Evolutionary conservation across 2,113 vertebrate genomes (phyloP).

Genomic region (Ptilorrhoa leucosticta): DNA sequence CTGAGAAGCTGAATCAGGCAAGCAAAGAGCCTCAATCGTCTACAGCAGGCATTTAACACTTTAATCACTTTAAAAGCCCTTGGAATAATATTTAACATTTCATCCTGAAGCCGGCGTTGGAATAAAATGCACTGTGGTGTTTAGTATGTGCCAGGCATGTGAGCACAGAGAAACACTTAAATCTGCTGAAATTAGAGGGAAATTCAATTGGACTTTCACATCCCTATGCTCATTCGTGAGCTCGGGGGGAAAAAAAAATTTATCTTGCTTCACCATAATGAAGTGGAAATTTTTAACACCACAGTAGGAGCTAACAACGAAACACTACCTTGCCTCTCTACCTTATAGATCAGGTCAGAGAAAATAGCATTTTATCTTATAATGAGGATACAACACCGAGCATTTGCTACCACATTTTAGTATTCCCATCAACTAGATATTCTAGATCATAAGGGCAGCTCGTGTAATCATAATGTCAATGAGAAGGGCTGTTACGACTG

Average conservation of each 20-base stretch:
- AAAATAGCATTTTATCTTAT: slow-evolving; percentile 74
- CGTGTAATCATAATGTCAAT: slow-evolving; percentile 81
- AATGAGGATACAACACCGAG: slow-evolving; percentile 74
- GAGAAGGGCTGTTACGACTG: slow-evolving; percentile 80
- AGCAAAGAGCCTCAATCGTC: slow-evolving; percentile 13
- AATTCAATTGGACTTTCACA: slow-evolving; percentile 40
- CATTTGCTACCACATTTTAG: slow-evolving; percentile 66
- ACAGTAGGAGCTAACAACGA: slow-evolving; percentile 33
- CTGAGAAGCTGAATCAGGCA: slow-evolving; percentile 41
- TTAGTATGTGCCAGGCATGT: neutral
- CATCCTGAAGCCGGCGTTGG: neutral
- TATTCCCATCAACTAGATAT: slow-evolving; percentile 79
- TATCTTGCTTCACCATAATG: slow-evolving; percentile 14
- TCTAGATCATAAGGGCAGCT: slow-evolving; percentile 77
- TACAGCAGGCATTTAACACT: slow-evolving; percentile 60
- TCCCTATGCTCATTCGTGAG: slow-evolving; percentile 31
- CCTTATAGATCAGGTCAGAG: slow-evolving; percentile 69
- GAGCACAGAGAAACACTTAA: neutral
- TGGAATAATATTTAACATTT: slow-evolving; percentile 61
- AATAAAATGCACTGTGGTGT: neutral
- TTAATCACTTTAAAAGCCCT: slow-evolving; percentile 61
- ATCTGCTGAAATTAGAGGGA: slow-evolving; percentile 8
- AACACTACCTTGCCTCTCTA: slow-evolving; percentile 44
- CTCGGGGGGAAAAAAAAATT: neutral
- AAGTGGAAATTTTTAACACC: slow-evolving; percentile 42